Evolutionary conservation across 2,113 vertebrate genomes (phyloP), one percentile per base, ranked within the genome.

Genomic region (Chionodraco myersi): DNA sequence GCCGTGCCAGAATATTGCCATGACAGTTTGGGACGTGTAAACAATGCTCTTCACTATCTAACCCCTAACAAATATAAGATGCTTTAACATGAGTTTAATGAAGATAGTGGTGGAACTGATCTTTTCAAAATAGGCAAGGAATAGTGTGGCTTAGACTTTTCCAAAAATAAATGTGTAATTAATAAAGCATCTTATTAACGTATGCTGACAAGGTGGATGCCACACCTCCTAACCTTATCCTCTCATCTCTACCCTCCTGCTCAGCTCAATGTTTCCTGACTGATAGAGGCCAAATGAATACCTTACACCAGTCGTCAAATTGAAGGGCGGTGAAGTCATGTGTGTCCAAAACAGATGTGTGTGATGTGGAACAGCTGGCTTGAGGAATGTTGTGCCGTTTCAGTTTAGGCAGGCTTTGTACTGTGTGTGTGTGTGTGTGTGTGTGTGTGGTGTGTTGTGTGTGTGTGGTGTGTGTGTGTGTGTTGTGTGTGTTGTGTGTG

Each of bases 321-420:
- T 86, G 76, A 89, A 88, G 83, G 81, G 67, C 69, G n/a, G 71
- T 45, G 41, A 85, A 76, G 56, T 80, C 1, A 3, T 52, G 52
- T 81, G 51, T 73, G 71, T 72, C 58, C 52, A 67, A 76, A 71
- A 68, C 72, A 60, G 74, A 83, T 66, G 69, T 23, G 12, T n/a
- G 30, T 79, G 75, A 85, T 70, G 66, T 53, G 62, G 79, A 86
- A 90, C 79, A 87, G 80, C 86, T 86, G 86, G 75, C 60, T 76
- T 21, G 34, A 44, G 79, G 48, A 56, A 83, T 74, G 44, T 15
- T 79, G 66, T 48, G 59, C 16, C 0, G 18, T 81, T 62, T 80
- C 69, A 52, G 49, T 63, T 69, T 57, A 60, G 47, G 70, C 77
- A 77, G 52, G 52, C 8, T 30, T 69, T 66, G 0, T 8, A 10